Percentiles rank a stretch among this genome's conserved stretches.
Conservation (phyloP, 2,113 vertebrate species). For the Theristicus caerulescens region DNA sequence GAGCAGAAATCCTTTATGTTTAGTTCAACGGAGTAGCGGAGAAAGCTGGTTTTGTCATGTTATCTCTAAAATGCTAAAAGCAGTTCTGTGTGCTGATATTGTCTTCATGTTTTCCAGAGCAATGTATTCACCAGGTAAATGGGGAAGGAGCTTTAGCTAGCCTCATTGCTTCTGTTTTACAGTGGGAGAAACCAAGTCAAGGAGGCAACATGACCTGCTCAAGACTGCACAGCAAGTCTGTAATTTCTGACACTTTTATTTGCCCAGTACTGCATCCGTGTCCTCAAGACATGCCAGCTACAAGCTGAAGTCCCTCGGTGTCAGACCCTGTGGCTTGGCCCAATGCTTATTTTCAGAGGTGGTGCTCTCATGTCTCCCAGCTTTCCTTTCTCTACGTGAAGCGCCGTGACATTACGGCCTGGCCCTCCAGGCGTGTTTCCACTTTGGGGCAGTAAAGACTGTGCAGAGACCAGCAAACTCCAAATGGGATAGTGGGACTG, state of each 20-base stretch:
- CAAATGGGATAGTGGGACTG: not conserved
- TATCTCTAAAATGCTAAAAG: not conserved
- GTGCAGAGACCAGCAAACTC: not conserved
- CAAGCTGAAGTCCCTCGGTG: not conserved
- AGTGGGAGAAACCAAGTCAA: not conserved
- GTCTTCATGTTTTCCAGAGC: not conserved
- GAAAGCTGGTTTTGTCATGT: not conserved
- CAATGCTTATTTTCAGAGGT: not conserved
- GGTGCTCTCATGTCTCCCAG: not conserved
- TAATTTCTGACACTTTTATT: not conserved
- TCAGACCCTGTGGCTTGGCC: not conserved
- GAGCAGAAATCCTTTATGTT: not conserved
- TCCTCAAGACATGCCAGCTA: not conserved
- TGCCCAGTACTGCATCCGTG: not conserved
- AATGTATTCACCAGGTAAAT: not conserved
- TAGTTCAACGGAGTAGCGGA: not conserved
- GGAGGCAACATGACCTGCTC: accelerated
- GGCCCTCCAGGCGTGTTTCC: not conserved
- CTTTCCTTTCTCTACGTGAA: not conserved
- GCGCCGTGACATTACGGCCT: accelerated
- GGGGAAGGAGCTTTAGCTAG: not conserved
- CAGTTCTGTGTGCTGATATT: not conserved
- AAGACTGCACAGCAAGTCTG: too few relatives aligned
- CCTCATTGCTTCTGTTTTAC: not conserved
- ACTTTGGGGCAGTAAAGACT: not conserved